phyloP scores from a whole-genome alignment of 2,113 vertebrate species.

The Trichomycterus rosablanca region DNA sequence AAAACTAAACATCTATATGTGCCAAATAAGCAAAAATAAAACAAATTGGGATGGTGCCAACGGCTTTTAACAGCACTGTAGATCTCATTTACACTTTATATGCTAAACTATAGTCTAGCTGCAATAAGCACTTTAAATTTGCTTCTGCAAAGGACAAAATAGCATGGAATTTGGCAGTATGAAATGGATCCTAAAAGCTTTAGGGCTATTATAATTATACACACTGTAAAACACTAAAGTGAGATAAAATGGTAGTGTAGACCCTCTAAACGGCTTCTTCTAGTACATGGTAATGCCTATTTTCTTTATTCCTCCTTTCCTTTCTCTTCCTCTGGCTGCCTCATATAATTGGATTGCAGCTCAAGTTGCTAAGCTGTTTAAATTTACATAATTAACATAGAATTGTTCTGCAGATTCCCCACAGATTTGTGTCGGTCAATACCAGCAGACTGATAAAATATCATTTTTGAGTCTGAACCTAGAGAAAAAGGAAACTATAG shows the following conservation, averaged over 20 bases:
- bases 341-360: slow-evolving; percentile 61
- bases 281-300: background rate
- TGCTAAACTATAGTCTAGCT: background rate
- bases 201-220: background rate
- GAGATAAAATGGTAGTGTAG: slow-evolving; percentile 41
- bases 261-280: slow-evolving; percentile 21
- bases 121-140: background rate
- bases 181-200: background rate
- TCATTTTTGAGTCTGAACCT: slow-evolving; percentile 5
- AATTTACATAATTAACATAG: slow-evolving; percentile 65
- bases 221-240: background rate
- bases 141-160: background rate
- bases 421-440: slow-evolving; percentile 49
- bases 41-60: too few species aligned
- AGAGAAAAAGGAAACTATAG: background rate
- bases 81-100: slow-evolving; percentile 4
- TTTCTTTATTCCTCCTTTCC: slow-evolving; percentile 21
- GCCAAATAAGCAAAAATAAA: too few species aligned
- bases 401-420: slow-evolving; percentile 47
- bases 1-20: too few species aligned
- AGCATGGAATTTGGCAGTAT: background rate
- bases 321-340: slow-evolving; percentile 37
- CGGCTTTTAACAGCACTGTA: too few species aligned
- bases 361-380: slow-evolving; percentile 61
- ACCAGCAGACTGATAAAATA: slow-evolving; percentile 37